Percentiles rank a stretch among this genome's conserved stretches.
Evolutionary conservation across 1,140 invertebrate species (phyloP).

Genomic region (Bombus picipes): DNA sequence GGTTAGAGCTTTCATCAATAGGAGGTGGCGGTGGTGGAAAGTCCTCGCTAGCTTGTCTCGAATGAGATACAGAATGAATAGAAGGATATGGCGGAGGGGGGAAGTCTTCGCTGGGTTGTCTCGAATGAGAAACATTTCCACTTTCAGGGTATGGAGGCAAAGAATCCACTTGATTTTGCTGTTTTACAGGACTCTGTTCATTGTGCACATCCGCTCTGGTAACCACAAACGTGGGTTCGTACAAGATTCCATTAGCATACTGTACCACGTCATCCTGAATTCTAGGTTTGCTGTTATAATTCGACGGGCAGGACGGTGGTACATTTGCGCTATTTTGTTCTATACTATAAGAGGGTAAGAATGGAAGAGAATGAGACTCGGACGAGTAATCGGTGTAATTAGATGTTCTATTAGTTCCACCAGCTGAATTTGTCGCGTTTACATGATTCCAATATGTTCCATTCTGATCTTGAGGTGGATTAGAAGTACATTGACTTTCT

Average conservation of each 20-base stretch:
- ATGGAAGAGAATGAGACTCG: slow-evolving; percentile 87
- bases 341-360: slow-evolving; percentile 84
- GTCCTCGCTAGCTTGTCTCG: slow-evolving; percentile 93
- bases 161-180: slow-evolving; percentile 65
- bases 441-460: slow-evolving; percentile 77
- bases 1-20: slow-evolving; percentile 85
- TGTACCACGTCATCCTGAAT: slow-evolving; percentile 83
- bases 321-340: slow-evolving; percentile 57
- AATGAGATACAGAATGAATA: slow-evolving; percentile 89
- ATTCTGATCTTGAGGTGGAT: slow-evolving; percentile 73
- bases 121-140: slow-evolving; percentile 75
- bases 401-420: slow-evolving; percentile 57
- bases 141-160: slow-evolving; percentile 79
- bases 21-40: slow-evolving; percentile 93
- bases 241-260: slow-evolving; percentile 83
- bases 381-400: slow-evolving; percentile 82
- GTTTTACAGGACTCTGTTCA: slow-evolving; percentile 87
- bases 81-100: slow-evolving; percentile 90
- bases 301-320: slow-evolving; percentile 60
- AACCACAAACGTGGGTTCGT: slow-evolving; percentile 84
- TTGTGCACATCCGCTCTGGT: slow-evolving; percentile 92
- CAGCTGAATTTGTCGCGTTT: slow-evolving; percentile 52
- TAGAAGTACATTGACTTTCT: slow-evolving; percentile 72
- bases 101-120: slow-evolving; percentile 84
- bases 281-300: slow-evolving; percentile 74